Percentiles rank a stretch among this genome's conserved stretches.
Evolutionary conservation across 2,888 invertebrate species (phyloP).

Genomic region (Thecophora atra): DNA sequence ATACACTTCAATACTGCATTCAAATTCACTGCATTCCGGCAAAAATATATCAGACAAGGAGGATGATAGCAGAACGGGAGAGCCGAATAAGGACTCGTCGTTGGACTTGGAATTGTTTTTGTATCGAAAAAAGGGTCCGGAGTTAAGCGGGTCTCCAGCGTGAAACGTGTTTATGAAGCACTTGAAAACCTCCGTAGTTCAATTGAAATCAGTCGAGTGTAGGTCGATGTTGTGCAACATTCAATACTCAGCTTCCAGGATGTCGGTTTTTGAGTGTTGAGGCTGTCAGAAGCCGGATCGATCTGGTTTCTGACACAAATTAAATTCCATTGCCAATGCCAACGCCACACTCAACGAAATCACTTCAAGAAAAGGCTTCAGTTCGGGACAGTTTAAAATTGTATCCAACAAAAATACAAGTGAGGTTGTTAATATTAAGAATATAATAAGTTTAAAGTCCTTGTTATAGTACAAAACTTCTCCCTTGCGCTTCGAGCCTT

Average conservation of each 20-base stretch:
- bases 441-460: too few relatives aligned
- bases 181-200: not conserved
- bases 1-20: slow-evolving; percentile 6
- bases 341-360: not conserved
- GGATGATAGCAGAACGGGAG: not conserved
- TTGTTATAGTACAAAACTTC: too few relatives aligned
- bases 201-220: not conserved
- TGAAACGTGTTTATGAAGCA: not conserved
- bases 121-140: slow-evolving; percentile 17
- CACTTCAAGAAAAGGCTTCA: not conserved
- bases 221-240: not conserved
- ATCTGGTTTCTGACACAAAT: not conserved
- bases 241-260: not conserved
- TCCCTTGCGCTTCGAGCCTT: too few relatives aligned
- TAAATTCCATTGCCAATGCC: too few relatives aligned
- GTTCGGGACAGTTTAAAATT: not conserved
- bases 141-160: not conserved
- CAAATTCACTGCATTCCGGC: not conserved
- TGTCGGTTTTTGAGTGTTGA: not conserved
- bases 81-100: too few relatives aligned
- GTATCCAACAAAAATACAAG: too few relatives aligned
- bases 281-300: not conserved
- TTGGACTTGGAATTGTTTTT: too few relatives aligned
- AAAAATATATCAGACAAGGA: not conserved
- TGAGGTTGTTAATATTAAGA: too few relatives aligned